Evolutionary conservation across 2,113 vertebrate genomes (phyloP), one percentile per base, ranked within the genome.

Genomic region (Hippocampus comes): DNA sequence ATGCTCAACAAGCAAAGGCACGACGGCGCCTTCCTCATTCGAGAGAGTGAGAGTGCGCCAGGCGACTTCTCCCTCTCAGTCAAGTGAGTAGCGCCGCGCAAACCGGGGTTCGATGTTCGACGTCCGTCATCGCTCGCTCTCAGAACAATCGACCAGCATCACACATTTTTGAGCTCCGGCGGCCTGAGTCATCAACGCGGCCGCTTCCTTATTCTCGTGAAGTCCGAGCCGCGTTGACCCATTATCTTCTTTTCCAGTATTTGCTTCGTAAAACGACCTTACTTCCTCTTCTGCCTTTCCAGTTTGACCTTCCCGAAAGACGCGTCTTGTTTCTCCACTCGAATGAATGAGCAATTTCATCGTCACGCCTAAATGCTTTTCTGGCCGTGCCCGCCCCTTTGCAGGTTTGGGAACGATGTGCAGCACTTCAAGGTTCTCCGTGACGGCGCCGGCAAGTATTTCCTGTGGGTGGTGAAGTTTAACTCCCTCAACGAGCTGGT

Each of bases 401-500:
- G 5, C 85, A 99, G 96, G 91, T 99, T 98, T 77, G 97, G 97
- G 70, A 99, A 97, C 43, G 97, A 99, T 9, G 97, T 99, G 59
- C 97, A 99, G 87, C 97, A 99, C 88, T 99, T 99, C 90, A 99
- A 99, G 82, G 97, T 99, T 88, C 94, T 99, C 77, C 95, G 97
- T 64, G 97, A 99, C 0, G 97, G 97, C 1, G 97, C 97, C 34
- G 97, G 97, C 20, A 99, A 99, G 86, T 99, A 99, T 74, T 99
- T 99, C 89, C 94, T 99, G 60, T 99, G 97, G 97, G 97, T 99
- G 91, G 97, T 99, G 80, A 99, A 99, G 91, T 99, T 99, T 87
- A 98, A 95, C 90, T 98, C 96, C 42, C 92, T 99, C 87, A 99
- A 99, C 75, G 97, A 99, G 93, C 92, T 99, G 84, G 97, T 99